These are phyloP conservation scores for Apis cerana DNA, from an alignment of 1,140 invertebrate species.

Conservation along the genomic window DNA sequence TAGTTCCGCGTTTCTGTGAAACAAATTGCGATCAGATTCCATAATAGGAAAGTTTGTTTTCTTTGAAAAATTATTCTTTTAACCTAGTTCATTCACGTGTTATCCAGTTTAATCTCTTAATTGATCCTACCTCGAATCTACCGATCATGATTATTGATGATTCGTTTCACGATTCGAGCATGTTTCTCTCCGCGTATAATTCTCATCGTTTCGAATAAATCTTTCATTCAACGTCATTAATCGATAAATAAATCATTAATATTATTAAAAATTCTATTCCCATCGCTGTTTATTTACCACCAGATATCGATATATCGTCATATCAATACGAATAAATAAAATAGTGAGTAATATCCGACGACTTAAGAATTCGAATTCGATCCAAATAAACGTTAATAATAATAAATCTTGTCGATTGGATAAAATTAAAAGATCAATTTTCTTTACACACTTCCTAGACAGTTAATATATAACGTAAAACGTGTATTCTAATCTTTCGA, in stretches of 20 bases:
- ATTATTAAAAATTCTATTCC: not conserved
- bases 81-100: slow-evolving; percentile 6
- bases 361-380: too few relatives aligned
- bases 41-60: not conserved
- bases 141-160: not conserved
- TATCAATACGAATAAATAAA: too few relatives aligned
- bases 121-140: not conserved
- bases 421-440: not conserved
- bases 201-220: not conserved
- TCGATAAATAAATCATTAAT: not conserved
- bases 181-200: not conserved
- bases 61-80: not conserved
- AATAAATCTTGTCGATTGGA: too few relatives aligned
- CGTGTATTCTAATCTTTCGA: not conserved
- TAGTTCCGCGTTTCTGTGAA: not conserved
- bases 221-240: not conserved
- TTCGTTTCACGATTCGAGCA: not conserved
- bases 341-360: too few relatives aligned
- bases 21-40: not conserved
- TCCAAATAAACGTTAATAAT: too few relatives aligned
- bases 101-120: not conserved
- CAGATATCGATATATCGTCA: too few relatives aligned
- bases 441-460: not conserved
- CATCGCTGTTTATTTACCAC: too few relatives aligned
- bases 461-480: not conserved